Conservation (phyloP, 2,888 invertebrate genomes). For the Dasysyrphus tricinctus region DNA sequence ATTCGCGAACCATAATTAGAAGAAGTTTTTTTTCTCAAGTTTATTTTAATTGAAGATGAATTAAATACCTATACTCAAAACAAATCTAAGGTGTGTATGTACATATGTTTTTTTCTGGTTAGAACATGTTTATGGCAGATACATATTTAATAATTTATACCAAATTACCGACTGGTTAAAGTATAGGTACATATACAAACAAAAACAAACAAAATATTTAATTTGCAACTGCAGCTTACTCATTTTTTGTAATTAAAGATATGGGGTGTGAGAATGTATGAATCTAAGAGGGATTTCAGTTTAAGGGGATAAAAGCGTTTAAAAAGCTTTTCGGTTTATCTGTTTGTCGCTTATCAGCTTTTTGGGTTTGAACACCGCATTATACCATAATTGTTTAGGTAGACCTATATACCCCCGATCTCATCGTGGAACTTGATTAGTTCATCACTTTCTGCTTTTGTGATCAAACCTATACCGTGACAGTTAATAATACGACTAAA, state of each 20-base stretch:
- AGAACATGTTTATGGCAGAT: neutral
- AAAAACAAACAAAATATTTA: neutral
- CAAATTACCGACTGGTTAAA: neutral
- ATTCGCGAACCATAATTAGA: too few relatives aligned
- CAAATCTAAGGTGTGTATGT: too few relatives aligned
- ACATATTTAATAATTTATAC: neutral
- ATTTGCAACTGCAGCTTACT: neutral
- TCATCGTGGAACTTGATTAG: neutral
- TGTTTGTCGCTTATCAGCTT: conserved; percentile 1
- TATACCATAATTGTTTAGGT: neutral
- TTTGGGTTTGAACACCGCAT: neutral
- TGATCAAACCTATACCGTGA: neutral
- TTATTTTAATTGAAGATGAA: too few relatives aligned
- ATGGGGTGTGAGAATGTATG: neutral
- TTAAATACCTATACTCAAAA: too few relatives aligned
- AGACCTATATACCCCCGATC: neutral
- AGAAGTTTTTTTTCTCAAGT: neutral
- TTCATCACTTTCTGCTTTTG: neutral
- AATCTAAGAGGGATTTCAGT: neutral
- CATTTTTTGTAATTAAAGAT: neutral
- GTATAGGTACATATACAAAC: neutral
- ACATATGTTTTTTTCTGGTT: too few relatives aligned
- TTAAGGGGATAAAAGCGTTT: neutral
- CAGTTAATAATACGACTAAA: neutral
- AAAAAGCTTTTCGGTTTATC: neutral